These are phyloP conservation scores for Eudyptes chrysolophus DNA, from an alignment of 2,113 vertebrate species.

Conservation along the genomic window DNA sequence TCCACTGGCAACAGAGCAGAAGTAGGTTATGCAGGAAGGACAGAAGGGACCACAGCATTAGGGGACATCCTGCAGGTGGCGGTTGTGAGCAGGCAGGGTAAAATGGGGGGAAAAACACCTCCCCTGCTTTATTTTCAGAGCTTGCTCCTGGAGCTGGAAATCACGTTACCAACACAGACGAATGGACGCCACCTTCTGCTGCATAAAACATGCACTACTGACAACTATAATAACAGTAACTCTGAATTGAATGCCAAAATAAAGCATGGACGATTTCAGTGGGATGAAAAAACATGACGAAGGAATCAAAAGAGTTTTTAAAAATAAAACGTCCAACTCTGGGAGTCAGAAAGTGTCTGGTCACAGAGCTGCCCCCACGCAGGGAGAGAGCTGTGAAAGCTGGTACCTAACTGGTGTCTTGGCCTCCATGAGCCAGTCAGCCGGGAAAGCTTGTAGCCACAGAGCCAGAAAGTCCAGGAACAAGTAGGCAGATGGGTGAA, in stretches of 20 bases:
- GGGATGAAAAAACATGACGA: background rate
- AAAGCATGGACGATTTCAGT: background rate
- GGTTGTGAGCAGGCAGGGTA: background rate
- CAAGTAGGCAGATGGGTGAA: background rate
- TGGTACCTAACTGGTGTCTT: background rate
- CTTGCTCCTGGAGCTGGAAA: background rate
- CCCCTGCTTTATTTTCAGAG: background rate
- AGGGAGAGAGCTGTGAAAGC: background rate
- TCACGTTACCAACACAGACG: background rate
- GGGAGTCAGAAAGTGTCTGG: background rate
- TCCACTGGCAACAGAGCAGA: background rate
- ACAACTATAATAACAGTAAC: background rate
- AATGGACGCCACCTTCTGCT: background rate
- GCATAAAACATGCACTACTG: background rate
- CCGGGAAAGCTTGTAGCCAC: background rate
- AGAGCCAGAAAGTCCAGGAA: background rate
- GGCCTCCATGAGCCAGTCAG: background rate
- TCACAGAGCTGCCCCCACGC: background rate
- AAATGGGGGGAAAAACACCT: background rate
- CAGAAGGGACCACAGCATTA: background rate
- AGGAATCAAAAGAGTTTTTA: background rate
- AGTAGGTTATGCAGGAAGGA: background rate
- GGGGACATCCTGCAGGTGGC: background rate
- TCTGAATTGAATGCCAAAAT: background rate
- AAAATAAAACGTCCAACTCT: background rate